phyloP scores from a whole-genome alignment of 1,140 invertebrate species.

The Hermetia illucens region DNA sequence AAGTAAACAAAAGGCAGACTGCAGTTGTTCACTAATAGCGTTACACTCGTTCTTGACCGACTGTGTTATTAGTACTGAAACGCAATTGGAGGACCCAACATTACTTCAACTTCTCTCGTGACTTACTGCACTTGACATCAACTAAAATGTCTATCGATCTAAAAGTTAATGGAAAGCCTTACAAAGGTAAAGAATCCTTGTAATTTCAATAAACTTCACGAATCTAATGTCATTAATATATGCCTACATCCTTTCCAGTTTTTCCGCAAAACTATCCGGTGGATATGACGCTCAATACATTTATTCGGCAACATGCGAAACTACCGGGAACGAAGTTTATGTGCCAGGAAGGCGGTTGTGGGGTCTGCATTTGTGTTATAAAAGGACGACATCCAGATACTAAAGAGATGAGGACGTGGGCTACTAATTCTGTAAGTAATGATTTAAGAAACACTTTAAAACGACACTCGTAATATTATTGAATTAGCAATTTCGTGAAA shows the following conservation, averaged over 20 bases:
- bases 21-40: too few relatives aligned
- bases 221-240: too few relatives aligned
- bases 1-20: too few relatives aligned
- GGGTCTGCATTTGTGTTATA: slow-evolving; percentile 58
- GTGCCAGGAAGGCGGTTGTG: slow-evolving; percentile 74
- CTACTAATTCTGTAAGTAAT: slow-evolving; percentile 68
- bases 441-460: too few relatives aligned
- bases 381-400: slow-evolving; percentile 36
- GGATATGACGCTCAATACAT: slow-evolving; percentile 50
- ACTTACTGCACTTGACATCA: too few relatives aligned
- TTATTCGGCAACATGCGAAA: slow-evolving; percentile 47
- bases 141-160: slow-evolving; percentile 23
- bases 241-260: slow-evolving; percentile 10
- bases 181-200: slow-evolving; percentile 19
- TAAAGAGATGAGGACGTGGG: slow-evolving; percentile 37
- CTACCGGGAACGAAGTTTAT: slow-evolving; percentile 65
- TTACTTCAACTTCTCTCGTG: too few relatives aligned
- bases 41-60: too few relatives aligned
- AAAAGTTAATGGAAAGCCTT: slow-evolving; percentile 28
- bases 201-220: neutral
- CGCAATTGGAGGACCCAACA: too few relatives aligned
- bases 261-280: slow-evolving; percentile 19
- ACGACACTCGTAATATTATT: too few relatives aligned
- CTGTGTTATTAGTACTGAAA: too few relatives aligned
- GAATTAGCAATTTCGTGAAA: too few relatives aligned